Evolutionary conservation across 2,888 invertebrate species (phyloP).

Genomic region (Hypercompe scribonia): DNA sequence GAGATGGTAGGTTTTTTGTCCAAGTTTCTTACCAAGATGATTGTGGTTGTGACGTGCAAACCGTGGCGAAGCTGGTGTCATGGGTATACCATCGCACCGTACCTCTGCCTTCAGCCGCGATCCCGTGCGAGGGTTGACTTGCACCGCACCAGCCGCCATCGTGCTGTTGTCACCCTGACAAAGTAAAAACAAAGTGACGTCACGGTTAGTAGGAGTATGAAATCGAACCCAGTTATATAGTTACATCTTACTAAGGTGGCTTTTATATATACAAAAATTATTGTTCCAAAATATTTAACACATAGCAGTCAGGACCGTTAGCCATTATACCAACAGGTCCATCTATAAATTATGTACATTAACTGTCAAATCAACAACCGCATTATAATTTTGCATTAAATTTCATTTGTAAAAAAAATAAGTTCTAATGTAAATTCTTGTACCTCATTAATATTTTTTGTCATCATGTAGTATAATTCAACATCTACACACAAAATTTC

Average conservation of each 20-base stretch:
- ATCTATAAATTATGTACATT: background rate
- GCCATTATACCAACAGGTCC: too few species aligned
- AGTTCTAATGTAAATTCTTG: slow-evolving; percentile 7
- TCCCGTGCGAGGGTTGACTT: slow-evolving; percentile 88
- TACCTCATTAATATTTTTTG: slow-evolving; percentile 14
- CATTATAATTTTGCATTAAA: background rate
- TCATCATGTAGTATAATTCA: background rate
- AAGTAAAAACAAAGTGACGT: too few species aligned
- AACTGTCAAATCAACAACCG: background rate
- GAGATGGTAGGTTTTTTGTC: background rate
- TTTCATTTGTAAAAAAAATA: background rate
- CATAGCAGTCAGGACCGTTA: too few species aligned
- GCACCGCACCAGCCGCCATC: slow-evolving; percentile 67
- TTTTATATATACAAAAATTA: too few species aligned
- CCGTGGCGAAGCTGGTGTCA: slow-evolving; percentile 88
- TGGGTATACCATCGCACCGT: slow-evolving; percentile 72
- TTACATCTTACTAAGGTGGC: too few species aligned
- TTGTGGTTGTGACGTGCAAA: slow-evolving; percentile 91
- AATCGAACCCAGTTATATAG: too few species aligned
- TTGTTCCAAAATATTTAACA: too few species aligned
- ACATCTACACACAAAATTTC: background rate
- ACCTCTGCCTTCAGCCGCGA: slow-evolving; percentile 88
- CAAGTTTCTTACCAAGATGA: slow-evolving; percentile 79
- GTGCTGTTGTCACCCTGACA: slow-evolving; percentile 69
- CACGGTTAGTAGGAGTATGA: too few species aligned